Conservation (phyloP, 2,113 vertebrate genomes). For the Oriolus oriolus region DNA sequence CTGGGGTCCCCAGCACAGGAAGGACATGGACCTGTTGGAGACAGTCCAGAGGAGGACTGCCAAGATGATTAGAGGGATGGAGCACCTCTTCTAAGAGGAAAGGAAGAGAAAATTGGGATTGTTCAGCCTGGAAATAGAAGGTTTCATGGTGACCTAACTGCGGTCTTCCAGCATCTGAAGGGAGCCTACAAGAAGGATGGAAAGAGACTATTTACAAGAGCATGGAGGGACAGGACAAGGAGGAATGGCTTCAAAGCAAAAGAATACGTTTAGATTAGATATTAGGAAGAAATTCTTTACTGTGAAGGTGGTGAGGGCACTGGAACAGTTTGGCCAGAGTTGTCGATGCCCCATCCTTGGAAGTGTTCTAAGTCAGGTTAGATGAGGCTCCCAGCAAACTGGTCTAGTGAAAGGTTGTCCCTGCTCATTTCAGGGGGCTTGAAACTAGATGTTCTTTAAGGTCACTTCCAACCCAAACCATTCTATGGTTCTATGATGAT, state of each 20-base stretch:
- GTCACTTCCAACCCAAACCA: neutral
- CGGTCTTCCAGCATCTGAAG: rapidly evolving
- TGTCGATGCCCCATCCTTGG: neutral
- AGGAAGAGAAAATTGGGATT: neutral
- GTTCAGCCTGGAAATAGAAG: neutral
- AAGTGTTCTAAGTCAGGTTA: neutral
- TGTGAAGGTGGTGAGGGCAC: neutral
- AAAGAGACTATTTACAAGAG: neutral
- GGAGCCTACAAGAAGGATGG: neutral
- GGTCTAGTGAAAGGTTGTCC: neutral
- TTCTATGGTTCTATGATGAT: neutral
- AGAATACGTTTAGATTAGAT: rapidly evolving
- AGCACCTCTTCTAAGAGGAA: neutral
- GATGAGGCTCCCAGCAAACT: neutral
- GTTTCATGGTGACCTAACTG: neutral
- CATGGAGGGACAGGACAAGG: neutral
- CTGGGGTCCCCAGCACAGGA: neutral
- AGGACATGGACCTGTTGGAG: neutral
- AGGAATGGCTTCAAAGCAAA: neutral
- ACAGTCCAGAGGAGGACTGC: neutral
- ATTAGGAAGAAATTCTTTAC: neutral
- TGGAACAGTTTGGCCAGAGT: neutral
- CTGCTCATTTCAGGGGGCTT: neutral
- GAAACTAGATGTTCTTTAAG: neutral
- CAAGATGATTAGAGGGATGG: neutral